These are phyloP conservation scores for Actinia equina DNA, from an alignment of 64 coral and sea anemone genomes.

Conservation along the genomic window DNA sequence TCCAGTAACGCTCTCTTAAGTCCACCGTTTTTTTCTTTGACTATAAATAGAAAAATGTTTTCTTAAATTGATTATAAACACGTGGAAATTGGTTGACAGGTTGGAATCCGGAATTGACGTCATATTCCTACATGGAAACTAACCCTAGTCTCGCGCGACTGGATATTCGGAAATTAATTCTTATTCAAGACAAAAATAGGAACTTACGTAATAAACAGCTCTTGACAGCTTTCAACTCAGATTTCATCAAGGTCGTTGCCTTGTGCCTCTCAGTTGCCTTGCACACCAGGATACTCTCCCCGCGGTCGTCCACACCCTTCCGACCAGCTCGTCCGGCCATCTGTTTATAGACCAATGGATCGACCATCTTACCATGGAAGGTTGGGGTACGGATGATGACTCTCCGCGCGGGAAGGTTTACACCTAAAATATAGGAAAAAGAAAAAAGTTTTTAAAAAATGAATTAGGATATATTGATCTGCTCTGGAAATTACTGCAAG, in stretches of 20 bases:
- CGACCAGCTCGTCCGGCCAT: constrained; percentile 97
- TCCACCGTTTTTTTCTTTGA: constrained; percentile 78
- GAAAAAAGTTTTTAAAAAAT: not conserved
- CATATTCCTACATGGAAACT: not conserved
- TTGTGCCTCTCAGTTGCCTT: constrained; percentile 76
- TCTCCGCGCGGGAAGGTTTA: constrained; percentile 92
- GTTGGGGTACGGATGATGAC: constrained; percentile 98
- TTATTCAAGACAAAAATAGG: not conserved
- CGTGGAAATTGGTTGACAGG: too few species aligned
- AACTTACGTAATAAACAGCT: constrained; percentile 87
- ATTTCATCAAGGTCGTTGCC: constrained; percentile 60
- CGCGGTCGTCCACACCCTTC: constrained; percentile 89
- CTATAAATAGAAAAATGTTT: constrained; percentile 12
- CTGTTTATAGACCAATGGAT: constrained; percentile 92
- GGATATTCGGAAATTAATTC: not conserved
- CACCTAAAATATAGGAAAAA: constrained; percentile 33
- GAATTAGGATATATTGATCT: not conserved
- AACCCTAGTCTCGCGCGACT: not conserved
- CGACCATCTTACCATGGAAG: constrained; percentile 86
- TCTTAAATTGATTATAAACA: not conserved
- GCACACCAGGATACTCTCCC: constrained; percentile 91
- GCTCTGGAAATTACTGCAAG: too few species aligned
- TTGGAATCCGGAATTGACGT: not conserved
- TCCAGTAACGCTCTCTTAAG: constrained; percentile 93
- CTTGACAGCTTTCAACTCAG: constrained; percentile 84